Evolutionary conservation across 2,113 vertebrate species (phyloP).

Genomic region (Rana temporaria): DNA sequence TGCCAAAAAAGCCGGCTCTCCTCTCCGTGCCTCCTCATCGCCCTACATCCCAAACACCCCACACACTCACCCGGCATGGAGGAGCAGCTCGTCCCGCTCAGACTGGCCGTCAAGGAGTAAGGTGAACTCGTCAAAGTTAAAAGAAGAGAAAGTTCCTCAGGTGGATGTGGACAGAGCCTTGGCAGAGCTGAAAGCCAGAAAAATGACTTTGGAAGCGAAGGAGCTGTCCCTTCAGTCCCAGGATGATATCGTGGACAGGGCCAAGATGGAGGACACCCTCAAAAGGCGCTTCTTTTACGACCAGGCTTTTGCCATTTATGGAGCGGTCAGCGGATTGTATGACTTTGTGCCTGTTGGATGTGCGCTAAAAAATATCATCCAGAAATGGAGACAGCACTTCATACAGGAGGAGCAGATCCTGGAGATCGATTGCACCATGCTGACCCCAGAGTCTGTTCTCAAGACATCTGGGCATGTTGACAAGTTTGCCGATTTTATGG

Average conservation of each 20-base stretch:
- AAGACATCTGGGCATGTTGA: conserved; percentile 98
- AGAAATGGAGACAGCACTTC: conserved; percentile 96
- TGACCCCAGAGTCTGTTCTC: conserved; percentile 91
- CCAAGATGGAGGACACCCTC: conserved; percentile 96
- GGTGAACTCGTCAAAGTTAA: too few relatives aligned
- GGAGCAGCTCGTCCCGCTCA: conserved; percentile 86
- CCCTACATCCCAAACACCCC: too few relatives aligned
- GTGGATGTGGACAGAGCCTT: too few relatives aligned
- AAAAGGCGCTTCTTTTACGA: conserved; percentile 98
- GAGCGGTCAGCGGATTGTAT: conserved; percentile 97
- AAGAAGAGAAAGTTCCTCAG: too few relatives aligned
- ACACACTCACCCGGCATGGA: conserved; percentile 60
- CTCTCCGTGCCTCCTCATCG: neutral
- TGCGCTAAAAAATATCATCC: conserved; percentile 95
- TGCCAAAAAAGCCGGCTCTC: neutral
- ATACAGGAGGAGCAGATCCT: conserved; percentile 98
- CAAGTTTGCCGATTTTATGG: conserved; percentile 99
- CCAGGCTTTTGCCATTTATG: conserved; percentile 98
- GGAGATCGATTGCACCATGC: conserved; percentile 98
- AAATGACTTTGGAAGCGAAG: too few relatives aligned
- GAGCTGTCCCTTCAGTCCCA: conserved; percentile 93
- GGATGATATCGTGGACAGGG: conserved; percentile 93
- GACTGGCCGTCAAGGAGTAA: conserved; percentile 90
- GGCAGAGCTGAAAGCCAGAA: too few relatives aligned
- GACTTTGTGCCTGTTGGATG: conserved; percentile 97